Conservation (phyloP, 2,113 vertebrate genomes). For the Tachycineta bicolor region DNA sequence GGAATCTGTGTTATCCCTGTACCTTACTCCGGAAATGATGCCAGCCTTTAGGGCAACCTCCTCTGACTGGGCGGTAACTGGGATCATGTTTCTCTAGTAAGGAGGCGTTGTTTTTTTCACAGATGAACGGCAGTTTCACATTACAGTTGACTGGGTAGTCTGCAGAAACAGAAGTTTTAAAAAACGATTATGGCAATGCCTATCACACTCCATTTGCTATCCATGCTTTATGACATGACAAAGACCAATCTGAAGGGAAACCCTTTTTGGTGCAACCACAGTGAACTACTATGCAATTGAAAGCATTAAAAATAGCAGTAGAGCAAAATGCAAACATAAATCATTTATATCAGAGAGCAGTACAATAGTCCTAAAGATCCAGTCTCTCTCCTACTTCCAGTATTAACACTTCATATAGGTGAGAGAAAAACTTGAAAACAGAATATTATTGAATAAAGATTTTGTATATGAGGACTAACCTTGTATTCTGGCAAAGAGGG, state of each 20-base stretch:
- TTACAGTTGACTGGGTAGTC: constrained; percentile 71
- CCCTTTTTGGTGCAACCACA: neutral
- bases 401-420: neutral
- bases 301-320: neutral
- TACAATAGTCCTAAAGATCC: neutral
- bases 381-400: neutral
- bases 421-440: neutral
- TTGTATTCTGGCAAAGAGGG: neutral
- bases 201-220: neutral
- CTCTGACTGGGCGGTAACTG: constrained; percentile 66
- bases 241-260: neutral
- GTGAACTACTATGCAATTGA: neutral
- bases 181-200: neutral
- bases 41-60: constrained; percentile 73
- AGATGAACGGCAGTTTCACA: constrained; percentile 85
- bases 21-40: constrained; percentile 89
- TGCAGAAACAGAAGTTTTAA: constrained; percentile 12
- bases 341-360: neutral
- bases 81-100: constrained; percentile 80
- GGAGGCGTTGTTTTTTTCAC: constrained; percentile 86
- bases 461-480: neutral
- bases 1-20: neutral
- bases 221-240: neutral
- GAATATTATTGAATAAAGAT: neutral
- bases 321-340: neutral